These are phyloP conservation scores for Pantherophis vulpinus DNA, from an alignment of 2,797 vertebrate species.

Conservation along the genomic window DNA sequence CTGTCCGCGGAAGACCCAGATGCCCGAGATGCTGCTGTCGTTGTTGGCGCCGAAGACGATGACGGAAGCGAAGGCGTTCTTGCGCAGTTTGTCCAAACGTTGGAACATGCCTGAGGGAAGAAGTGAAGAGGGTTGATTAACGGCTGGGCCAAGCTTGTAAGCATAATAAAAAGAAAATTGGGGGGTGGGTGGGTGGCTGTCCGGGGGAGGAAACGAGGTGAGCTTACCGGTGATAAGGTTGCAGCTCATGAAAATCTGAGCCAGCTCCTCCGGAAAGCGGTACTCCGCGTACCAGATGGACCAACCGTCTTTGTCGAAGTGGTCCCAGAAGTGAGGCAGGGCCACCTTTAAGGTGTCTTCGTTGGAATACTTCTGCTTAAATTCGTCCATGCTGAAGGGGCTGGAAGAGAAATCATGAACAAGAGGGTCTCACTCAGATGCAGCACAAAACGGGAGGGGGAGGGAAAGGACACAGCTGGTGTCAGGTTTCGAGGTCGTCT, in stretches of 20 bases:
- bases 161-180: background rate
- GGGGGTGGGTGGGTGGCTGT: fast-evolving
- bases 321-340: slow-evolving; percentile 88
- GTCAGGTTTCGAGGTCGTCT: too few species aligned
- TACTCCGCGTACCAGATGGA: slow-evolving; percentile 90
- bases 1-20: slow-evolving; percentile 92
- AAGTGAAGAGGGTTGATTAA: background rate
- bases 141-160: too few species aligned
- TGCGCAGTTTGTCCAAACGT: slow-evolving; percentile 89
- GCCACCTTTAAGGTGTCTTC: slow-evolving; percentile 88
- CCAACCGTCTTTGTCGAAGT: slow-evolving; percentile 87
- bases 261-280: slow-evolving; percentile 84
- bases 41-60: slow-evolving; percentile 86
- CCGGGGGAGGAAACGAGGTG: background rate
- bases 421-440: background rate
- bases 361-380: slow-evolving; percentile 95
- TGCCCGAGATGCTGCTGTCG: slow-evolving; percentile 83
- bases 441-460: background rate
- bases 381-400: slow-evolving; percentile 87
- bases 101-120: slow-evolving; percentile 82
- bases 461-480: background rate
- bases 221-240: slow-evolving; percentile 88
- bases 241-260: slow-evolving; percentile 90
- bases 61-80: slow-evolving; percentile 89
- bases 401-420: background rate